Evolutionary conservation across 2,113 vertebrate genomes (phyloP).

Genomic region (Balaenoptera acutorostrata): DNA sequence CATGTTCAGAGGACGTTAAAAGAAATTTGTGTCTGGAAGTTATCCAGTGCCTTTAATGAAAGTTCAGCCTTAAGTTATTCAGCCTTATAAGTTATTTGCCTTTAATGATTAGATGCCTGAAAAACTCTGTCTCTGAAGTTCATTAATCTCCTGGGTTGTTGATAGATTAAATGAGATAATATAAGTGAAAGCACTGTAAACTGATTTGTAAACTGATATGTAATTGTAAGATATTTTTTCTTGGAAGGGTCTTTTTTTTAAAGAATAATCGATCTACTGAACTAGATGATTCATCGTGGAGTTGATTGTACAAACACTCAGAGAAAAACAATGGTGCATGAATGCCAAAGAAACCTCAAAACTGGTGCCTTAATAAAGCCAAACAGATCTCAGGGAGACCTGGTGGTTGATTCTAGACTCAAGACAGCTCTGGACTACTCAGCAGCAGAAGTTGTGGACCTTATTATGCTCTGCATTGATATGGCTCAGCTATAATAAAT

Average conservation of each 20-base stretch:
- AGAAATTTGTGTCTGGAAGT: not conserved
- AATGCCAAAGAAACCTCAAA: not conserved
- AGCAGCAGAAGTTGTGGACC: not conserved
- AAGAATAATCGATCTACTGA: not conserved
- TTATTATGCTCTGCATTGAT: not conserved
- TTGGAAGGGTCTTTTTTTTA: not conserved
- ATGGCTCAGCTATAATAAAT: not conserved
- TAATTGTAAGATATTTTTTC: not conserved
- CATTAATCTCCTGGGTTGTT: not conserved
- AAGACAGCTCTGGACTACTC: not conserved
- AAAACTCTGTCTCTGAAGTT: not conserved
- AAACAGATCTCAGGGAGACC: not conserved
- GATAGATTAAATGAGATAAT: not conserved
- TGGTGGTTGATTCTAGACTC: not conserved
- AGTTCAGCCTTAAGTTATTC: not conserved
- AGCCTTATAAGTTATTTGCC: not conserved
- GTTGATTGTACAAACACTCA: not conserved
- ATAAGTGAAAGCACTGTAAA: not conserved
- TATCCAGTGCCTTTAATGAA: not conserved
- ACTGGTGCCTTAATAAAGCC: not conserved
- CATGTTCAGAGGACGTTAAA: not conserved
- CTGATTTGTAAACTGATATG: not conserved
- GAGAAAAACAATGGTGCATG: not conserved
- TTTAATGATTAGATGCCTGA: not conserved
- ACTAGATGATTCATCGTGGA: not conserved